Percentiles rank a stretch among this genome's conserved stretches.
Conservation (phyloP, 2,888 invertebrate species). For the Trilocha varians region DNA sequence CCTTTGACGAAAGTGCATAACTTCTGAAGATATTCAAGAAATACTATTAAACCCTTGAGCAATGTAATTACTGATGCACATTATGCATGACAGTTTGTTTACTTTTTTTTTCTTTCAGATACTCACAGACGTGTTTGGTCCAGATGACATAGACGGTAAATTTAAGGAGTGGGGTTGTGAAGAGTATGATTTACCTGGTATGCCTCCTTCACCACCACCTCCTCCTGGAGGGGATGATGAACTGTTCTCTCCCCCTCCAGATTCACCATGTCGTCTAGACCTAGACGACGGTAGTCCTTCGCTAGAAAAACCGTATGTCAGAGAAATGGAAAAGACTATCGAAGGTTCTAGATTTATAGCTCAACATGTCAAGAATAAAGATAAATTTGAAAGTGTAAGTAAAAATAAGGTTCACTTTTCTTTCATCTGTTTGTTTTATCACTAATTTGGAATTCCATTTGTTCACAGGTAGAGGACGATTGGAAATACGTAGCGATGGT, state of each 20-base stretch:
- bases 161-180: constrained; percentile 73
- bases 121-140: constrained; percentile 84
- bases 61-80: no score
- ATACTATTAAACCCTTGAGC: no score
- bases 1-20: no score
- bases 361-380: constrained; percentile 95
- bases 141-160: constrained; percentile 66
- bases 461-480: constrained; percentile 90
- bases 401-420: constrained; percentile 6
- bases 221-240: constrained; percentile 88
- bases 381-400: constrained; percentile 94
- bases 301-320: constrained; percentile 85
- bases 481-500: constrained; percentile 99
- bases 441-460: constrained; percentile 5
- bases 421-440: constrained; percentile 1
- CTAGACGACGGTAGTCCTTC: constrained; percentile 81
- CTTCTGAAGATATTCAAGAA: no score
- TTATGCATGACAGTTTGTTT: no score
- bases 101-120: constrained; percentile 58
- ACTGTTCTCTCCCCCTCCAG: constrained; percentile 85
- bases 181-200: constrained; percentile 83
- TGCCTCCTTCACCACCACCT: constrained; percentile 81
- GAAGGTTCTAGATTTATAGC: constrained; percentile 95
- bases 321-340: constrained; percentile 93
- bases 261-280: constrained; percentile 74